Evolutionary conservation across 2,888 invertebrate species (phyloP).

Genomic region (Barypeithes pellucidus): DNA sequence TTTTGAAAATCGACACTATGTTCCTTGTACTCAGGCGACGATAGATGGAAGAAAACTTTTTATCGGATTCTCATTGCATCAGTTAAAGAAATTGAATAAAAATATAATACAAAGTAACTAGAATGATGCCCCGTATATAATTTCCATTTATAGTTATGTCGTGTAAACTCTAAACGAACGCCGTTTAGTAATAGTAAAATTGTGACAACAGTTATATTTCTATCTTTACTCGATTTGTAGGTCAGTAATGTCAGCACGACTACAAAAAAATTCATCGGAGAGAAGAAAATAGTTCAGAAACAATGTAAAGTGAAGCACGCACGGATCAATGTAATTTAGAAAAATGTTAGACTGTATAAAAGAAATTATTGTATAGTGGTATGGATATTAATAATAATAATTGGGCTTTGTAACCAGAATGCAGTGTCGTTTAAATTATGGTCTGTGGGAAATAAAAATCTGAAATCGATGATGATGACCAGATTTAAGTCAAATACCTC

Average conservation of each 20-base stretch:
- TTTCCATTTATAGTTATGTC: slow-evolving; percentile 24
- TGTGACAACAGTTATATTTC: slow-evolving; percentile 40
- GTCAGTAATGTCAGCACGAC: slow-evolving; percentile 32
- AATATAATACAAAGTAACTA: too few species aligned
- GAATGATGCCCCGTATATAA: neutral
- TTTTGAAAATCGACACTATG: too few species aligned
- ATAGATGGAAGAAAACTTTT: too few species aligned
- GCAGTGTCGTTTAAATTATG: neutral
- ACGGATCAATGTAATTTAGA: neutral
- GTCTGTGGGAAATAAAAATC: slow-evolving; percentile 3
- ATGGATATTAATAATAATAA: neutral
- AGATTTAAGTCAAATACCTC: too few species aligned
- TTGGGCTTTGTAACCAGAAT: neutral
- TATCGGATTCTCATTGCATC: too few species aligned
- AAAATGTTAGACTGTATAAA: slow-evolving; percentile 8
- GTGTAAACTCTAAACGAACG: slow-evolving; percentile 24
- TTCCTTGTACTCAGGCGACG: too few species aligned
- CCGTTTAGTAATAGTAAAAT: slow-evolving; percentile 28
- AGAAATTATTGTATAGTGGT: slow-evolving; percentile 4
- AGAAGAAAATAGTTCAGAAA: slow-evolving; percentile 33
- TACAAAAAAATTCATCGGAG: slow-evolving; percentile 16
- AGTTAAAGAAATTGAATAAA: too few species aligned
- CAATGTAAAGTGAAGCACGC: slow-evolving; percentile 20
- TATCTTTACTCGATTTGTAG: slow-evolving; percentile 31
- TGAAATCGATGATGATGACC: too few species aligned